Evolutionary conservation across 35 echinoderm and acorn worm species (phyloP), one percentile per base, ranked within the genome.

Genomic region (Ptychodera flava): DNA sequence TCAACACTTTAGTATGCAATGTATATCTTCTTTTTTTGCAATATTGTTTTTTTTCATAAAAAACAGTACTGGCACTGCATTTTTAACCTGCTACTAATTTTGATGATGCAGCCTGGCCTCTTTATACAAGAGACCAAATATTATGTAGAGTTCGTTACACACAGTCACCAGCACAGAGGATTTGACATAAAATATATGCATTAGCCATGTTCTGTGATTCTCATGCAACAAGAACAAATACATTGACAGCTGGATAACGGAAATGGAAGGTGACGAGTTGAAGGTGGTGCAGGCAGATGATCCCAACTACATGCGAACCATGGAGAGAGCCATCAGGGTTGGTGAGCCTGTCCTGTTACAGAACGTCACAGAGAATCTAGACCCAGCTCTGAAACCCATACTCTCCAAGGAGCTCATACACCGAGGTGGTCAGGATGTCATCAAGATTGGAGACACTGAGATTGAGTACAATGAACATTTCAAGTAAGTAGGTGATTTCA

Each of bases 181-280:
- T n/a, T n/a, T n/a, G n/a, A n/a, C n/a, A n/a, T n/a, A n/a, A n/a
- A n/a, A n/a, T n/a, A n/a, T n/a, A n/a, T n/a, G n/a, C n/a, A n/a
- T n/a, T n/a, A n/a, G n/a, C n/a, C n/a, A n/a, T n/a, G n/a, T n/a
- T n/a, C n/a, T n/a, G n/a, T n/a, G n/a, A n/a, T n/a, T n/a, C n/a
- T n/a, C n/a, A n/a, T n/a, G n/a, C n/a, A n/a, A n/a, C n/a, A n/a
- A n/a, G n/a, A n/a, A n/a, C n/a, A n/a, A n/a, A n/a, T n/a, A n/a
- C n/a, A n/a, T n/a, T n/a, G n/a, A n/a, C 76, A 98, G 95, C 38
- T 98, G 95, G 96, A 99, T 99, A 36, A 88, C 90, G 92, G 90
- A 99, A 83, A 99, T 99, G 96, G 96, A 99, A 82, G 93, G 96
- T 1, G 84, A 81, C 35, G 31, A 81, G 31, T 77, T 99, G 37